Evolutionary conservation across 2,113 vertebrate genomes (phyloP).

Genomic region (Peromyscus polionotus): DNA sequence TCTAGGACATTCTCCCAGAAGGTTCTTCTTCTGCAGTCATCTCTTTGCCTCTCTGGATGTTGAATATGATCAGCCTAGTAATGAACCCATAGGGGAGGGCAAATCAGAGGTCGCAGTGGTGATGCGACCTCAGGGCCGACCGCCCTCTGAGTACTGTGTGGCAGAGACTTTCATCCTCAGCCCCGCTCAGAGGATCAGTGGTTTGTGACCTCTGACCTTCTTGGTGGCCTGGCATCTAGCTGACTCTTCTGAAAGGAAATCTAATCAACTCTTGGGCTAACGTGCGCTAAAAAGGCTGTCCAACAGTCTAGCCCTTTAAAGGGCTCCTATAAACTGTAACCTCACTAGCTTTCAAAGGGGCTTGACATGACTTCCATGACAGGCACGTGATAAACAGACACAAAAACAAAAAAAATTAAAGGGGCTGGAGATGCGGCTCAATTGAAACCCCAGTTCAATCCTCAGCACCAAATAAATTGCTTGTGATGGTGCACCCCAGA

Average conservation of each 20-base stretch:
- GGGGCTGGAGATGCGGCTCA: not conserved
- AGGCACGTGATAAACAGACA: not conserved
- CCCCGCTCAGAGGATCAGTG: not conserved
- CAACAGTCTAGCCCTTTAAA: not conserved
- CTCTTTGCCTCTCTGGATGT: not conserved
- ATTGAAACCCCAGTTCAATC: not conserved
- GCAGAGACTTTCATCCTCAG: not conserved
- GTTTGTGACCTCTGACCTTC: not conserved
- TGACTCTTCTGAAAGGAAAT: not conserved
- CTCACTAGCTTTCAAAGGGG: not conserved
- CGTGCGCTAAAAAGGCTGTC: not conserved
- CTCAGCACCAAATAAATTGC: not conserved
- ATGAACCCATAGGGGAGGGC: not conserved
- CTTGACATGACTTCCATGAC: not conserved
- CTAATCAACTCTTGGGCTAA: not conserved
- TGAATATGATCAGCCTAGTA: not conserved
- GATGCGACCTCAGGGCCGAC: not conserved
- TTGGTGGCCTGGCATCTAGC: not conserved
- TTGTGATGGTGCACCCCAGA: not conserved
- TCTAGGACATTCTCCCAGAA: not conserved
- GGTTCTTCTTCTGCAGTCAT: not conserved
- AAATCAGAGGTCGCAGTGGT: not conserved
- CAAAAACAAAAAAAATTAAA: not conserved
- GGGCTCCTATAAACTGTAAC: not conserved
- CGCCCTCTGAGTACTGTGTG: not conserved